phyloP scores from a whole-genome alignment of 2,888 invertebrate species.

The Orchestes rusci region DNA sequence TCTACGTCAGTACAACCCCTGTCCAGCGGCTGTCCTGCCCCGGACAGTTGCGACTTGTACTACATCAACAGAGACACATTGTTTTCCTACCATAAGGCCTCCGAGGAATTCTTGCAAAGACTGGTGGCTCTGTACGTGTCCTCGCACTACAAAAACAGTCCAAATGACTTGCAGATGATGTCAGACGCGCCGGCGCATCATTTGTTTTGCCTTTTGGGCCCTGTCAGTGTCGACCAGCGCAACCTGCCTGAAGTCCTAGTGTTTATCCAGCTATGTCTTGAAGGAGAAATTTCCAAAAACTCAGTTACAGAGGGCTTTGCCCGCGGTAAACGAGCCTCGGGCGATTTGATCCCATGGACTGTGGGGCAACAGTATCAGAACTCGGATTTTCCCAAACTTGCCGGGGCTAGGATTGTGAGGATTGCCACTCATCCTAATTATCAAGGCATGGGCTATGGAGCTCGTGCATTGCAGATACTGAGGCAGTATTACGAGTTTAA shows the following conservation, averaged over 20 bases:
- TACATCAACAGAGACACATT: constrained; percentile 86
- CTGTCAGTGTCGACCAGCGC: constrained; percentile 64
- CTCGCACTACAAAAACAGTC: constrained; percentile 98
- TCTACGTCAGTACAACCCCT: constrained; percentile 61
- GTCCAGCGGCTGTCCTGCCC: constrained; percentile 79
- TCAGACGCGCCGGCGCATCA: constrained; percentile 99
- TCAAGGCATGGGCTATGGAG: constrained; percentile 97
- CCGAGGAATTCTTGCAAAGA: constrained; percentile 85
- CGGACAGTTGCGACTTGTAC: constrained; percentile 81
- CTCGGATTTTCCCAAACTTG: constrained; percentile 81
- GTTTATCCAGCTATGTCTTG: constrained; percentile 77
- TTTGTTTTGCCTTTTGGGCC: constrained; percentile 88
- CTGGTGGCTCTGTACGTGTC: constrained; percentile 92
- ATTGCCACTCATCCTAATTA: constrained; percentile 99
- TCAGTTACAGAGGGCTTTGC: constrained; percentile 73
- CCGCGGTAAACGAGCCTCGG: constrained; percentile 84
- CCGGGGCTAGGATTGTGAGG: constrained; percentile 87
- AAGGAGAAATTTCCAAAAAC: constrained; percentile 64
- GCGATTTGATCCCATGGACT: constrained; percentile 98
- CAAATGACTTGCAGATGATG: constrained; percentile 96
- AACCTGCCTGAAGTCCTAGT: constrained; percentile 87
- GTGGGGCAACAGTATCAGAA: constrained; percentile 95
- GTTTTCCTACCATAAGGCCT: constrained; percentile 93
- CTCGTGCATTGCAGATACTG: constrained; percentile 74
- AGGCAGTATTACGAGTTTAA: constrained; percentile 85